Conservation (phyloP, 2,113 vertebrate species). For the Acanthisitta chloris region DNA sequence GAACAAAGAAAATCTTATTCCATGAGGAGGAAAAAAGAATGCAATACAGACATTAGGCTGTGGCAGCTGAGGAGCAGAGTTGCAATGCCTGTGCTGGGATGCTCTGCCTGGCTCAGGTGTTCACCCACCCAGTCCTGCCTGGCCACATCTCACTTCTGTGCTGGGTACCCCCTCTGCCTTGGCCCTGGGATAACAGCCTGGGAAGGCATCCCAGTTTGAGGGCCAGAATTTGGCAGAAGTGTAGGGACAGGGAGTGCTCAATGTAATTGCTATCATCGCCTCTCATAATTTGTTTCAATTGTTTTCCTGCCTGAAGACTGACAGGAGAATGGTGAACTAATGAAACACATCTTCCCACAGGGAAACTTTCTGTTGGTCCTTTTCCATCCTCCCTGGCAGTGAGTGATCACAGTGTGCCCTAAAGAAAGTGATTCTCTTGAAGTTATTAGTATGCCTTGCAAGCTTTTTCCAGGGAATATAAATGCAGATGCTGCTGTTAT, state of each 20-base stretch:
- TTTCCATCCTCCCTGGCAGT: neutral
- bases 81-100: neutral
- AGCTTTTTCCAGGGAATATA: neutral
- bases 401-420: neutral
- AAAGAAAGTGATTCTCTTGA: neutral
- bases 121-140: neutral
- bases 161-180: neutral
- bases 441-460: slow-evolving; percentile 32
- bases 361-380: neutral
- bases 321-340: neutral
- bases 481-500: slow-evolving; percentile 56
- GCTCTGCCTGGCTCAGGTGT: neutral
- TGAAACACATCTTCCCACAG: slow-evolving; percentile 18
- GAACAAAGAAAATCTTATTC: neutral
- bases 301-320: neutral
- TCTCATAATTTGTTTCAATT: neutral
- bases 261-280: neutral
- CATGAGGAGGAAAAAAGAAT: neutral
- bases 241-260: neutral
- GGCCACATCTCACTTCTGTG: neutral
- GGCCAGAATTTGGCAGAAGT: neutral
- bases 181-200: neutral
- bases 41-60: neutral
- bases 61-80: neutral
- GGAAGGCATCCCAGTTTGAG: neutral